Conservation (phyloP, 2,797 vertebrate genomes). For the Cuculus canorus region DNA sequence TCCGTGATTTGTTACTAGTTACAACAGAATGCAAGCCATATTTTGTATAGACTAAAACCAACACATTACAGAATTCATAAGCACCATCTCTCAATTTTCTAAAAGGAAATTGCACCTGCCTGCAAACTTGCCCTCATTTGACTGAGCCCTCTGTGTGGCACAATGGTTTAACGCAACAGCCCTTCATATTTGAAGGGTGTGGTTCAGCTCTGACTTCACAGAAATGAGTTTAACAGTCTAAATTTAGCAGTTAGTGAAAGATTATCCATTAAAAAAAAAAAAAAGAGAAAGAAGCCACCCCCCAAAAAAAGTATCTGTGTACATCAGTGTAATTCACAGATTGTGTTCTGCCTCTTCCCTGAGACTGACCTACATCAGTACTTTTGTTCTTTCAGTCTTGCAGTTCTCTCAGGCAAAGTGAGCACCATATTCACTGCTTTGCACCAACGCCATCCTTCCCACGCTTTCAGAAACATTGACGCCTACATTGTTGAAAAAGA, state of each 20-base stretch:
- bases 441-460: neutral
- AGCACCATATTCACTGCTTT: neutral
- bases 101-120: slow-evolving; percentile 2
- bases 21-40: slow-evolving; percentile 24
- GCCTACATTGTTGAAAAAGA: neutral
- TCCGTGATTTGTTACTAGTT: slow-evolving; percentile 34
- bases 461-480: neutral
- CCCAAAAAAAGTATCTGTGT: too few species aligned
- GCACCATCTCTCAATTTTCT: neutral
- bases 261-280: neutral
- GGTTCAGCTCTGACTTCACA: slow-evolving; percentile 2
- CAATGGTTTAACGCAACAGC: slow-evolving; percentile 19
- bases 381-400: neutral
- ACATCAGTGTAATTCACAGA: neutral
- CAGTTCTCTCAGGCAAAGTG: neutral
- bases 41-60: slow-evolving; percentile 38
- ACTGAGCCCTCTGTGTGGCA: slow-evolving; percentile 1
- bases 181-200: slow-evolving; percentile 13
- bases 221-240: neutral
- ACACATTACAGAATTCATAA: slow-evolving; percentile 16
- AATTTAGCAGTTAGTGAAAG: slow-evolving; percentile 22
- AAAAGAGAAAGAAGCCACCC: too few species aligned
- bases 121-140: slow-evolving; percentile 27
- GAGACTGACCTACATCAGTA: neutral
- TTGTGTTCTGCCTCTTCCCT: neutral